Base-by-base conservation (phyloP, 1,140 invertebrate genomes). In the Leucophenga varia region DNA sequence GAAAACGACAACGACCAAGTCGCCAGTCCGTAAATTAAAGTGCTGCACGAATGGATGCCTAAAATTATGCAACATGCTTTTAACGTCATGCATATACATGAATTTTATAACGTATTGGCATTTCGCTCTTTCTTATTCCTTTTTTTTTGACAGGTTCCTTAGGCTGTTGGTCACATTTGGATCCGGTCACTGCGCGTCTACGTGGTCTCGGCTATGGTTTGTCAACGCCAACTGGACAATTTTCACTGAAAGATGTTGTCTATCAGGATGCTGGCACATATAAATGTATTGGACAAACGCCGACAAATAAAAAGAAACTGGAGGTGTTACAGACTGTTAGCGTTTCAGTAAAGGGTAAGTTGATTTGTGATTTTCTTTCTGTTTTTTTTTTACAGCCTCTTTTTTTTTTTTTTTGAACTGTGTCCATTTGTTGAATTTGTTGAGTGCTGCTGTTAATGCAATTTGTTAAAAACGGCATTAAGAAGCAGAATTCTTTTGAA, bases 231-330 rank as follows among this genome's bases (percentile, higher is more conserved):
- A 80, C 83, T 28, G 82, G 82, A 21, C 78, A 79, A 17, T 78
- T 85, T 36, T 76, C 78, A 19, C 69, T 89, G 1, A 85, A 85
- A 57, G 82, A 84, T 48, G 84, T 89, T 17, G 76, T 89, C 20
- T 89, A 89, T 64, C 87, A 88, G 65, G 86, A 89, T 55, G 86
- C 85, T 14, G 87, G 87, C 3, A 85, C 85, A 58, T 89, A 89
- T 72, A 80, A 86, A 57, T 89, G 87, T 72, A 82, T 87, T 13
- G 80, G 82, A 3, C 83, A 82, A 21, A 81, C 80, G 49, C 76
- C 79, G 37, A 81, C 81, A 47, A 72, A 74, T 50, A 76, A 75
- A 47, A 73, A 77, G 58, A 76, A 77, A 52, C 55, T 80, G 8
- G 79, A 80, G 55, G 72, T 78, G 12, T 58, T 80, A 18, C 69